These are phyloP conservation scores for Ericerus pela DNA, from an alignment of 1,140 invertebrate genomes.

Conservation along the genomic window DNA sequence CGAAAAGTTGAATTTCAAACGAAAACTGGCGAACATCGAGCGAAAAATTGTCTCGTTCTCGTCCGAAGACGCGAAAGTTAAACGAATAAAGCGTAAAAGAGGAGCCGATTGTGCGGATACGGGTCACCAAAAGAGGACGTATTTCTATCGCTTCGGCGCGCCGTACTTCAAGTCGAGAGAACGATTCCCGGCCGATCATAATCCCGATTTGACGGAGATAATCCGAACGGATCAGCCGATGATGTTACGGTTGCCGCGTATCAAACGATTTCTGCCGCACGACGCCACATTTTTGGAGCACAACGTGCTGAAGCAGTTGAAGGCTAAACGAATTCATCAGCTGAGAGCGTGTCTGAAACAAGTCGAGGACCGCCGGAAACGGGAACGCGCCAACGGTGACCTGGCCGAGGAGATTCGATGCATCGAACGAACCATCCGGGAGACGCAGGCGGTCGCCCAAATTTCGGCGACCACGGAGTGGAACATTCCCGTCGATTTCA, in stretches of 20 bases:
- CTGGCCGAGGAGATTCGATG: no score
- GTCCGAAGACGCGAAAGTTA: background rate
- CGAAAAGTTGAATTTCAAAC: background rate
- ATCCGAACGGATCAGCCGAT: background rate
- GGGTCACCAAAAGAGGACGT: background rate
- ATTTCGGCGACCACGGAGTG: background rate
- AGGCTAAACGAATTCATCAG: background rate
- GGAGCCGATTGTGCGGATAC: background rate
- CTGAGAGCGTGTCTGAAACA: background rate
- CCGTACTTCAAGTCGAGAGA: background rate
- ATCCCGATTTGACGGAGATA: background rate
- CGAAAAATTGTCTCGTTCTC: background rate
- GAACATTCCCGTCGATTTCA: background rate
- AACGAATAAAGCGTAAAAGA: background rate
- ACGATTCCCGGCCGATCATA: background rate
- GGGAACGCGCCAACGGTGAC: no score
- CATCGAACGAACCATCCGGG: no score
- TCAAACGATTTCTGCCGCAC: background rate
- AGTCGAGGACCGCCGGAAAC: no score
- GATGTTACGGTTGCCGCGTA: background rate
- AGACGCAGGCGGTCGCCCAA: background rate
- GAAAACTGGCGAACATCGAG: background rate
- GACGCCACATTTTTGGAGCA: background rate
- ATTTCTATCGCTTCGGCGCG: background rate
- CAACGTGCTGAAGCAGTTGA: background rate